Evolutionary conservation across 2,113 vertebrate species (phyloP), one percentile per base, ranked within the genome.

Genomic region (Collichthys lucidus): DNA sequence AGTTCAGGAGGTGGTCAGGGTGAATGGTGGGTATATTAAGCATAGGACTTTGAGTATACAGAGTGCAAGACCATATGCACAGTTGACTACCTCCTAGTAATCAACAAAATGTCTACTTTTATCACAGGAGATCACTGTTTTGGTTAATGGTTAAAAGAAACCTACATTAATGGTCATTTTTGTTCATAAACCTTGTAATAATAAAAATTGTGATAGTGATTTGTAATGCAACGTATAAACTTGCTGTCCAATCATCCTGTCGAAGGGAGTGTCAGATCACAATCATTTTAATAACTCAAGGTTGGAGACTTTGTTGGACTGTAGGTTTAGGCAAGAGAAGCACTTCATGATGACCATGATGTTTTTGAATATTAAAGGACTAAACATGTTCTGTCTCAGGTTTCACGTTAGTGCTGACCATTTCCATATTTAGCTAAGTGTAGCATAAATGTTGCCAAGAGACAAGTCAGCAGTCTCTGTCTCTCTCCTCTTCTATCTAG

Each of bases 401-500:
- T 31, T 11, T 26, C 35, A 42, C 56, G 29, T 55, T 8, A 24
- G 35, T 26, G 40, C 29, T 57, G 10, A 6, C 17, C 42, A 7
- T 59, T 72, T 60, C 16, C 47, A 10, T 60, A 19, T 12, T 19
- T 26, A 46, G 6, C 10, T 61, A 79, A 69, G 67, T 50, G 26
- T 35, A 49, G 26, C 68, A 40, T 63, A 74, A 71, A 68, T 5
- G 31, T 61, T 80, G 68, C 77, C 80, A 61, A 50, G 87, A 83
- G 63, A 83, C 80, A 59, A 72, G 74, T 73, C 35, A 65, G 56
- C 26, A 40, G 53, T 59, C 65, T 44, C 24, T 83, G 57, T 80
- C 59, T 82, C 59, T 82, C 35, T 40, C 35, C 35, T 40, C 35
- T 40, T 40, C 8, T 40, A 40, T 8, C 35, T 40, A 40, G 7